Evolutionary conservation across 2,113 vertebrate genomes (phyloP), one percentile per base, ranked within the genome.

Genomic region (Hydrochoerus hydrochaeris): DNA sequence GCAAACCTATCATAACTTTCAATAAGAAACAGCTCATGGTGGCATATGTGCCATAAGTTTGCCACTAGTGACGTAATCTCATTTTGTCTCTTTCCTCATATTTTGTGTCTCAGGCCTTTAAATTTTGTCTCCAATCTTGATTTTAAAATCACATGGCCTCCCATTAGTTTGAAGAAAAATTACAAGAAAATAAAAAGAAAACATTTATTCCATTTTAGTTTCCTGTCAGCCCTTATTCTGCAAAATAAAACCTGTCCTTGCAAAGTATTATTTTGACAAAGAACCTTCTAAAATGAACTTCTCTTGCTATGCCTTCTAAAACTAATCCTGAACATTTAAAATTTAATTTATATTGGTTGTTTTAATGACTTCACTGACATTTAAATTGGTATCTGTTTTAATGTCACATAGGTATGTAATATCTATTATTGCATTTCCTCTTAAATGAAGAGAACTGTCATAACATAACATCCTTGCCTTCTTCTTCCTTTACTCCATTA

Each of bases 181-280:
- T 46, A n/a, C 12, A 95, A 88, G 71, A 94, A 75, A 65, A 71
- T 57, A 85, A 32, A 20, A 75, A n/a, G 67, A 88, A 84, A 80
- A 44, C 35, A 38, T 81, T 65, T 10, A 77, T 62, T 82, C 1
- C 71, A 1, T 41, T n/a, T n/a, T 69, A 69, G 35, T 69, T 69
- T 69, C 35, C 30, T n/a, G 32, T n/a, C 17, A n/a, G 35, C 35
- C 65, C 17, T 69, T 41, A 20, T 71, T 71, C 69, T 71, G 69
- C 17, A 38, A 38, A 9, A 91, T 91, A 49, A 13, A 63, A 85
- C 83, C 5, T 32, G n/a, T 60, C 12, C 41, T 90, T 75, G 67
- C 7, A 84, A 96, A 92, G n/a, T 89, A 73, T 46, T 75, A 52
- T 35, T 69, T 35, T 65, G 30, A 30, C 28, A 83, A 52, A 78